phyloP scores from a whole-genome alignment of 2,797 vertebrate genomes.

The Manis crassicaudata region DNA sequence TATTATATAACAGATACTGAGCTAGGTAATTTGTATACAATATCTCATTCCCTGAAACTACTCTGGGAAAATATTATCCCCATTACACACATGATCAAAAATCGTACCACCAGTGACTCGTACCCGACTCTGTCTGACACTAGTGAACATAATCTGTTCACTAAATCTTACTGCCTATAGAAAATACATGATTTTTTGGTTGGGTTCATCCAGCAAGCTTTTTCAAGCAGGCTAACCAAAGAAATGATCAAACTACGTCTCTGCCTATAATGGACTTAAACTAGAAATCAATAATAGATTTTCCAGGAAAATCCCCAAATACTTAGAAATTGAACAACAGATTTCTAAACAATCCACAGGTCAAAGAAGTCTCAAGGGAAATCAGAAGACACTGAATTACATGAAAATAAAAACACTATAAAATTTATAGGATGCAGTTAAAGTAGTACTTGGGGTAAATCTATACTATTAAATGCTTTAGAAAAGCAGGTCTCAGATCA shows the following conservation, averaged over 20 bases:
- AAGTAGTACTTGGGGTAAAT: background rate
- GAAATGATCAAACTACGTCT: background rate
- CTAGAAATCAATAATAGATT: background rate
- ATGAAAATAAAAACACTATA: background rate
- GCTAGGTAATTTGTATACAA: background rate
- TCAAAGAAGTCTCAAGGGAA: background rate
- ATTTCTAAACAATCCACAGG: background rate
- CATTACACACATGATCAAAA: background rate
- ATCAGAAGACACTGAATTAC: background rate
- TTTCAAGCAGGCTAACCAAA: background rate
- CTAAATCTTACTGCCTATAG: background rate
- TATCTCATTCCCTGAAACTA: background rate
- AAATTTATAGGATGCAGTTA: background rate
- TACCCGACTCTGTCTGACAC: background rate
- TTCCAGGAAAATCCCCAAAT: constrained; percentile 16
- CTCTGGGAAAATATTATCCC: background rate
- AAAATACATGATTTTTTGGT: background rate
- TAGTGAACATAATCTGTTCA: background rate
- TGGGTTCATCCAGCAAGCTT: background rate
- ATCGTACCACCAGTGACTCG: background rate
- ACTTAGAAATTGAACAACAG: background rate
- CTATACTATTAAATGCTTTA: background rate
- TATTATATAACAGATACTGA: background rate
- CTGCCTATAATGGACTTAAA: background rate
- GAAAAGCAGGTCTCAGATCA: background rate